Conservation (phyloP, 2,888 invertebrate species). For the Julus scanicus region DNA sequence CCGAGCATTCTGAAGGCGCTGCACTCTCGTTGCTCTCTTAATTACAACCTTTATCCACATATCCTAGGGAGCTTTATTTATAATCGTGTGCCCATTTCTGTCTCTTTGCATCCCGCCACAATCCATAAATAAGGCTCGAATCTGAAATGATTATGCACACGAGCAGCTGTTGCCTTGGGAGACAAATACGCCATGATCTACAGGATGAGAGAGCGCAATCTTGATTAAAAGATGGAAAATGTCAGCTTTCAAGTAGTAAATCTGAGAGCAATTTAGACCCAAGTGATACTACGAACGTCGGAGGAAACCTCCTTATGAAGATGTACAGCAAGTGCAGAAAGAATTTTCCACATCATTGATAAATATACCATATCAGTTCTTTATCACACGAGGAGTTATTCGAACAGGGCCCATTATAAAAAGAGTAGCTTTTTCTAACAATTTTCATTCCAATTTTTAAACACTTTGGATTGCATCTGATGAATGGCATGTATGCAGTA, state of each 20-base stretch:
- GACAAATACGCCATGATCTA: conserved; percentile 6
- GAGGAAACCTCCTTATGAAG: background rate
- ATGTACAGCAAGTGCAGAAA: background rate
- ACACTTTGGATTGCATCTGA: no score
- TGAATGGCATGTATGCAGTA: no score
- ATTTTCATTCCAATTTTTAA: background rate
- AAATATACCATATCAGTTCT: no score
- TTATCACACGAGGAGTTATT: no score
- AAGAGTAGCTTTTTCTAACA: background rate
- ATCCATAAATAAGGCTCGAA: conserved; percentile 19
- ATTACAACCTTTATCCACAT: conserved; percentile 19
- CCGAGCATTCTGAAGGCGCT: conserved; percentile 2
- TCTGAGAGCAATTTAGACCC: conserved; percentile 7
- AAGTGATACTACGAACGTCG: background rate
- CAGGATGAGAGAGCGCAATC: background rate
- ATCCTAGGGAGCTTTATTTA: conserved; percentile 19
- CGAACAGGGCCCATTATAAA: no score
- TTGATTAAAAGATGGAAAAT: conserved; percentile 23
- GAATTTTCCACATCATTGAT: no score
- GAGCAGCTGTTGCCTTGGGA: conserved; percentile 19
- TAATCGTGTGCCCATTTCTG: conserved; percentile 19
- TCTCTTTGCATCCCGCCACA: conserved; percentile 11
- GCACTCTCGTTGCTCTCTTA: conserved; percentile 19
- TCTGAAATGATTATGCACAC: conserved; percentile 1
- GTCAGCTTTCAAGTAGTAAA: conserved; percentile 23